Conservation (phyloP, 2,797 vertebrate genomes). For the Syngnathus acus region DNA sequence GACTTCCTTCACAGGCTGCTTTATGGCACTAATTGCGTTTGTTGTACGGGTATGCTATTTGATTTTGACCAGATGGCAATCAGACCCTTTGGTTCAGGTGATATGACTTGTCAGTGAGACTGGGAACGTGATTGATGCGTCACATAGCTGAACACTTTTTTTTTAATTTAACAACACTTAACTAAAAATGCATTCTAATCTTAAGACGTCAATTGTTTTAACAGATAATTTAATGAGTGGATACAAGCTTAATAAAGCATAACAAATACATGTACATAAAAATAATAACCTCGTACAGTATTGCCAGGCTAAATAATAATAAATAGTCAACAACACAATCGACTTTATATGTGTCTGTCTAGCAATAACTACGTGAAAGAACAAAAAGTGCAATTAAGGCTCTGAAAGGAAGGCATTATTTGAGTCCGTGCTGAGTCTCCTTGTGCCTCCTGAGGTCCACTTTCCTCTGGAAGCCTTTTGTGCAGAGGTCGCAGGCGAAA, state of each 20-base stretch:
- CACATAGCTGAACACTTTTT: conserved; percentile 27
- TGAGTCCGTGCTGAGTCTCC: conserved; percentile 93
- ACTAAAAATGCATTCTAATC: not conserved
- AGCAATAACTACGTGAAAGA: not conserved
- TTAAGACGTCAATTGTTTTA: not conserved
- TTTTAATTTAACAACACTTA: conserved; percentile 9
- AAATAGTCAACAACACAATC: not conserved
- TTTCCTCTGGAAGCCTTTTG: conserved; percentile 96
- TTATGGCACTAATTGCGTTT: conserved; percentile 57
- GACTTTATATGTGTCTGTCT: not conserved
- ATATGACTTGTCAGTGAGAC: conserved; percentile 33
- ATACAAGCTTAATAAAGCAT: not conserved
- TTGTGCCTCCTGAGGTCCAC: conserved; percentile 95
- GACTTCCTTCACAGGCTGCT: conserved; percentile 59
- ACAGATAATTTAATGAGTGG: not conserved
- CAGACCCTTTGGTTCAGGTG: conserved; percentile 25
- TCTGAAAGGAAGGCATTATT: conserved; percentile 51
- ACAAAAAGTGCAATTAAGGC: conserved; percentile 22
- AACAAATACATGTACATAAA: not conserved
- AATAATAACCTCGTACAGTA: not conserved
- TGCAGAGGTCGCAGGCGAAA: conserved; percentile 92
- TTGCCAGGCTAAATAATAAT: not conserved
- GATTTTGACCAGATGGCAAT: conserved; percentile 60
- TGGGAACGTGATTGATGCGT: conserved; percentile 51
- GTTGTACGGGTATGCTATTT: conserved; percentile 59